phyloP scores from a whole-genome alignment of 2,113 vertebrate genomes.

The Vidua macroura region DNA sequence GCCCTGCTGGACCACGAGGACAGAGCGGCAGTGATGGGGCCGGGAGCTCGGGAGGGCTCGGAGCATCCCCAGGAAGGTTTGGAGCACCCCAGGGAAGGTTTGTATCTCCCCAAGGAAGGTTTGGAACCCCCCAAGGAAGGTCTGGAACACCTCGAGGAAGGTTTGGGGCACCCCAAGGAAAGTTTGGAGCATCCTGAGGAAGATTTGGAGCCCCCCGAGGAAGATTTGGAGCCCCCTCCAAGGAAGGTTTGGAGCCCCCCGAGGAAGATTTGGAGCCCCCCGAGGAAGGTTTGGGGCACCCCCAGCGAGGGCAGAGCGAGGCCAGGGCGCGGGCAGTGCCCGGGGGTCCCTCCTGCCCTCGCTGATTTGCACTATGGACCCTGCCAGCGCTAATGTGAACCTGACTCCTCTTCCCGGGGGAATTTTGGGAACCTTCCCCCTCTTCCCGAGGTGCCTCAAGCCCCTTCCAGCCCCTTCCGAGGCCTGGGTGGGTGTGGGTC shows the following conservation, averaged over 20 bases:
- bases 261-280: rapidly evolving
- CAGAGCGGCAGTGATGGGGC: rapidly evolving
- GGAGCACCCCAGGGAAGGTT: not conserved
- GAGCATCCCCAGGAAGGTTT: not conserved
- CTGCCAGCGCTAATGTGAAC: not conserved
- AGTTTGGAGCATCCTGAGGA: rapidly evolving
- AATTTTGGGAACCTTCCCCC: not conserved
- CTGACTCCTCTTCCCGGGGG: not conserved
- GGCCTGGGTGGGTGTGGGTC: not conserved
- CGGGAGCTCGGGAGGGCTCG: not conserved
- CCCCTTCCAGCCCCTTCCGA: not conserved
- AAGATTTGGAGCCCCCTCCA: rapidly evolving
- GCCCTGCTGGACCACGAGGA: rapidly evolving
- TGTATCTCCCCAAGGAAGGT: rapidly evolving
- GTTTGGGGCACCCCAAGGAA: rapidly evolving
- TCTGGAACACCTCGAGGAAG: rapidly evolving
- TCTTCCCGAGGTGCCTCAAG: not conserved
- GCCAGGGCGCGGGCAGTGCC: not conserved
- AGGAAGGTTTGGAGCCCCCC: no score
- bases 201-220: rapidly evolving
- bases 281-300: rapidly evolving
- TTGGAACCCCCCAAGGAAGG: rapidly evolving
- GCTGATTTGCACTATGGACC: slow-evolving; percentile 56
- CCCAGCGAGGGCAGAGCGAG: not conserved
- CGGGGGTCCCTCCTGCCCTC: not conserved